phyloP scores from a whole-genome alignment of 2,797 vertebrate species.

The Alouatta caraya region DNA sequence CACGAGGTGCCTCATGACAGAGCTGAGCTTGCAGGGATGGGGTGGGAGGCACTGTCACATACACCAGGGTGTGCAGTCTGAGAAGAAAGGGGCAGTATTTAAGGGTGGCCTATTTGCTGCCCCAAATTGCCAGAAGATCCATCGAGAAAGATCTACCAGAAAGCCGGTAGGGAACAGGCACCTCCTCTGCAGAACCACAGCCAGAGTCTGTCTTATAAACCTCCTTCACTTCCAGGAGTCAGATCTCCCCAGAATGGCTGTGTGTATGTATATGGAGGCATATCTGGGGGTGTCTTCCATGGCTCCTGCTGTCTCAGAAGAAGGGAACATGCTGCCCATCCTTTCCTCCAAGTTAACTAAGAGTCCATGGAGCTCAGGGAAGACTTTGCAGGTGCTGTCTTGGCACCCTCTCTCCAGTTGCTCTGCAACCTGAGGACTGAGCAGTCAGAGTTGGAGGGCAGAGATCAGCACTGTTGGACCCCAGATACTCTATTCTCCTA shows the following conservation, averaged over 20 bases:
- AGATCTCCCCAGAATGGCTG: neutral
- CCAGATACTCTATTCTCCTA: neutral
- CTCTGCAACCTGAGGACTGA: neutral
- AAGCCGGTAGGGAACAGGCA: neutral
- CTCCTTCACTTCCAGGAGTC: neutral
- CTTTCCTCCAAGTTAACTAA: neutral
- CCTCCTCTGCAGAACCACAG: neutral
- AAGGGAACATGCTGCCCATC: neutral
- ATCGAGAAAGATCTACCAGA: neutral
- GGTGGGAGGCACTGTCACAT: neutral
- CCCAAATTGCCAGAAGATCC: slow-evolving; percentile 24
- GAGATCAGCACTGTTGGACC: neutral
- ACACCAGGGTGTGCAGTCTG: neutral
- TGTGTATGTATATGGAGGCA: accelerated
- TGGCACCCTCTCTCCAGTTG: neutral
- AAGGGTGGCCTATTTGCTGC: neutral
- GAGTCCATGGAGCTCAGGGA: neutral
- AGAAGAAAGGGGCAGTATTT: slow-evolving; percentile 7
- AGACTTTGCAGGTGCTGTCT: neutral
- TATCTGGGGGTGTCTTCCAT: neutral
- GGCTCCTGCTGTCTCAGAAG: neutral
- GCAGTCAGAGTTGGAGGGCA: neutral
- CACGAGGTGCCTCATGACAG: neutral
- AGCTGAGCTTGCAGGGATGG: neutral
- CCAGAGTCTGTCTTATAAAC: neutral